A percentile compares a stretch with the other conserved stretches of the same genome.
Conservation (phyloP, 1,140 invertebrate genomes). For the Aphis gossypii region DNA sequence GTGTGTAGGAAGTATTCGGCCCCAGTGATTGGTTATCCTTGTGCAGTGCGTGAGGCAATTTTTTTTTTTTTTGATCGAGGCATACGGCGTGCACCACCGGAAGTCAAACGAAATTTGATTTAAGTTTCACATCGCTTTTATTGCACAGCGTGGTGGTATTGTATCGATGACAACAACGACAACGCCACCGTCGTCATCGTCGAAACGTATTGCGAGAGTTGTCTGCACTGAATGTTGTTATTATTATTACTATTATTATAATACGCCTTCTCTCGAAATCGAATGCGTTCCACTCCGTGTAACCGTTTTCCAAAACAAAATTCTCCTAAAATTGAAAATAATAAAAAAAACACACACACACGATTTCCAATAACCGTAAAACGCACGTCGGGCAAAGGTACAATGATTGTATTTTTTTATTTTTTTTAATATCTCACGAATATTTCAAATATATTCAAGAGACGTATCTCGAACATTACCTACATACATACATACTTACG, state of each 20-base stretch:
- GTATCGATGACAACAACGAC: no score
- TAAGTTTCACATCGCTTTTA: conserved; percentile 25
- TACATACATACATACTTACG: neutral
- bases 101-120: conserved; percentile 31
- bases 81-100: neutral
- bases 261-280: neutral
- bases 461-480: conserved; percentile 5
- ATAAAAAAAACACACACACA: neutral
- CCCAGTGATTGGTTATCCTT: neutral
- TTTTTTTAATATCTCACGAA: conserved; percentile 32
- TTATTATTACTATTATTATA: neutral
- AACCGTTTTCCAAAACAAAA: neutral
- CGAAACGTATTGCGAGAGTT: neutral
- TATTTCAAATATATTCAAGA: conserved; percentile 35
- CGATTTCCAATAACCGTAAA: conserved; percentile 39
- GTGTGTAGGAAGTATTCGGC: neutral
- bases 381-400: neutral
- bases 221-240: neutral
- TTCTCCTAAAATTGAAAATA: conserved; percentile 42
- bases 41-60: neutral
- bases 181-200: no score
- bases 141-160: neutral
- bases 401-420: neutral
- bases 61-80: conserved; percentile 49
- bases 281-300: neutral